A percentile compares a stretch with the other conserved stretches of the same genome.
Conservation (phyloP, 2,113 vertebrate species). For the Psammodynastes pulverulentus region DNA sequence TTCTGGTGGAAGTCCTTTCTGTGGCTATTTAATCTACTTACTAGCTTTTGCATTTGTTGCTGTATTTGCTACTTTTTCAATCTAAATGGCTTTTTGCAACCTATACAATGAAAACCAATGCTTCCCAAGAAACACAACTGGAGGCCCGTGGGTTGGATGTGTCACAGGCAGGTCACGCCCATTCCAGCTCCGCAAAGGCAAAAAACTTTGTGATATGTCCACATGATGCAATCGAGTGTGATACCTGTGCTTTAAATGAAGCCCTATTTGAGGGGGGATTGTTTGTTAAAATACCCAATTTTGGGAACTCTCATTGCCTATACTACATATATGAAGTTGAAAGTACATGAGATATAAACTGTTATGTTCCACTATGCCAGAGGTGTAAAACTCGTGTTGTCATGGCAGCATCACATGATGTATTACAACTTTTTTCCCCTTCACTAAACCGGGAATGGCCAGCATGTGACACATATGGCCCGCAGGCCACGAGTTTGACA, state of each 20-base stretch:
- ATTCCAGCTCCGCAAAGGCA: too few species aligned
- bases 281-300: background rate
- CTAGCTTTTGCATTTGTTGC: background rate
- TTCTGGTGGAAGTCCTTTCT: background rate
- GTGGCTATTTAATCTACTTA: background rate
- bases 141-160: fast-evolving
- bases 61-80: background rate
- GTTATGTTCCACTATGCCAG: background rate
- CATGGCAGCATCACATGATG: too few species aligned
- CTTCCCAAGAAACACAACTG: background rate
- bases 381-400: too few species aligned
- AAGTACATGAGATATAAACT: background rate
- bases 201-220: too few species aligned
- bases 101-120: background rate
- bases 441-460: too few species aligned
- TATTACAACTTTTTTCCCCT: too few species aligned
- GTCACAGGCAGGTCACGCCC: too few species aligned
- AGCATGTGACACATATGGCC: too few species aligned
- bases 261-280: background rate
- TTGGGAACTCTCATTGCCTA: too few species aligned
- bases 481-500: too few species aligned
- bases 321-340: background rate
- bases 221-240: too few species aligned
- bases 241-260: too few species aligned
- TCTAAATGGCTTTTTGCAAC: background rate